phyloP scores from a whole-genome alignment of 1,140 invertebrate genomes.

The Ridgeia piscesae region DNA sequence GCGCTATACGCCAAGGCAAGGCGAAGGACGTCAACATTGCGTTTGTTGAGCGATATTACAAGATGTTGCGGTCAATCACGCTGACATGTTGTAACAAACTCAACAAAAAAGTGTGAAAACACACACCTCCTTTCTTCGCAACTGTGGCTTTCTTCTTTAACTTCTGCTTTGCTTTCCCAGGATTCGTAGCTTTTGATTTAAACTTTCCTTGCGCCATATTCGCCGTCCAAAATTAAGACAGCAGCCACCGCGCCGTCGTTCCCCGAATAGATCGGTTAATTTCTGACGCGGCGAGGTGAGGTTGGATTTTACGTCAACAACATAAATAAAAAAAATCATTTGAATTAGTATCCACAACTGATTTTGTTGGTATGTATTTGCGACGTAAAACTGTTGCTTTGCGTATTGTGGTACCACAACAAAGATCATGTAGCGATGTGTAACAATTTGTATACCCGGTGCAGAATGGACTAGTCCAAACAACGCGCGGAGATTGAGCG shows the following conservation, averaged over 20 bases:
- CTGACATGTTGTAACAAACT: background rate
- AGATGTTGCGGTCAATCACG: background rate
- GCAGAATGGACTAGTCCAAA: background rate
- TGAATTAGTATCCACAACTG: background rate
- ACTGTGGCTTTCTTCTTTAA: constrained; percentile 1
- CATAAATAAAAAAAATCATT: background rate
- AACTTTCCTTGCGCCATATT: background rate
- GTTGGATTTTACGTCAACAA: background rate
- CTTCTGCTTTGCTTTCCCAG: background rate
- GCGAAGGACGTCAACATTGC: background rate
- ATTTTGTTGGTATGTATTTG: background rate
- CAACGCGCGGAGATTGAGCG: background rate
- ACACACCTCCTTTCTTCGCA: background rate
- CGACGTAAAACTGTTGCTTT: background rate
- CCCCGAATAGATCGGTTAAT: background rate
- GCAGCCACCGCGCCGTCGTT: background rate
- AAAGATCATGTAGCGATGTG: background rate
- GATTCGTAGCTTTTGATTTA: background rate
- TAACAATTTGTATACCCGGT: background rate
- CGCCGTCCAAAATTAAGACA: background rate
- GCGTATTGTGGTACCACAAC: background rate
- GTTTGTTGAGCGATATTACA: background rate
- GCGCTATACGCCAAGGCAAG: too few relatives aligned
- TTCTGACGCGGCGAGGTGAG: background rate
- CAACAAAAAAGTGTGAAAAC: background rate